Percentiles rank a stretch among this genome's conserved stretches.
Conservation (phyloP, 2,113 vertebrate genomes). For the Hyaena hyaena region DNA sequence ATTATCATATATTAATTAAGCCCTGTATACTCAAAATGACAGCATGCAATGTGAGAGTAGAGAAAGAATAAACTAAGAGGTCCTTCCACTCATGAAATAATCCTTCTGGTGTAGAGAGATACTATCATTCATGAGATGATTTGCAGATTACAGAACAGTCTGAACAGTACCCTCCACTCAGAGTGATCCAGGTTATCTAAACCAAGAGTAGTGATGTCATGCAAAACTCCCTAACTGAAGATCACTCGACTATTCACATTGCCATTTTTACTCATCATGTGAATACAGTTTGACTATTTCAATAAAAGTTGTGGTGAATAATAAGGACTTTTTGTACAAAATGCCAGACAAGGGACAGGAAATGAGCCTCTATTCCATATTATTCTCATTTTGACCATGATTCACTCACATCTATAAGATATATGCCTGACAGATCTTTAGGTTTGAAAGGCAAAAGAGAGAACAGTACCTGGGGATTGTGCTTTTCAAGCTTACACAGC, state of each 20-base stretch:
- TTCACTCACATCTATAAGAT: constrained; percentile 26
- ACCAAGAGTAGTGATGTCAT: background rate
- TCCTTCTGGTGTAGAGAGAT: background rate
- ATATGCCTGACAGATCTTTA: constrained; percentile 18
- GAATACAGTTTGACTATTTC: constrained; percentile 47
- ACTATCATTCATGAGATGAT: background rate
- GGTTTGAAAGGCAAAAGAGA: constrained; percentile 50
- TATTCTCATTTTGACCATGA: constrained; percentile 59
- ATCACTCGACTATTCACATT: constrained; percentile 4
- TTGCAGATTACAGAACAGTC: background rate
- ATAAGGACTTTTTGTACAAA: constrained; percentile 52
- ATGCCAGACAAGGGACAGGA: constrained; percentile 27
- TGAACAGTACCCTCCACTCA: background rate
- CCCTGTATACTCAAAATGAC: background rate
- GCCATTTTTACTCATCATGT: background rate
- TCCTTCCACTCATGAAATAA: background rate
- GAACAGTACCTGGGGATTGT: constrained; percentile 7
- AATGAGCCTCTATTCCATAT: constrained; percentile 30
- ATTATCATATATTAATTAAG: background rate
- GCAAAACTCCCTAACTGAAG: background rate
- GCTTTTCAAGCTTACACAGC: constrained; percentile 66
- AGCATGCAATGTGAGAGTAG: background rate
- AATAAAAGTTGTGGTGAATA: constrained; percentile 43
- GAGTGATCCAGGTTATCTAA: background rate
- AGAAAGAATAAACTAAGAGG: background rate